These are phyloP conservation scores for Mechanitis mazaeus DNA, from an alignment of 2,888 invertebrate species.

Conservation along the genomic window DNA sequence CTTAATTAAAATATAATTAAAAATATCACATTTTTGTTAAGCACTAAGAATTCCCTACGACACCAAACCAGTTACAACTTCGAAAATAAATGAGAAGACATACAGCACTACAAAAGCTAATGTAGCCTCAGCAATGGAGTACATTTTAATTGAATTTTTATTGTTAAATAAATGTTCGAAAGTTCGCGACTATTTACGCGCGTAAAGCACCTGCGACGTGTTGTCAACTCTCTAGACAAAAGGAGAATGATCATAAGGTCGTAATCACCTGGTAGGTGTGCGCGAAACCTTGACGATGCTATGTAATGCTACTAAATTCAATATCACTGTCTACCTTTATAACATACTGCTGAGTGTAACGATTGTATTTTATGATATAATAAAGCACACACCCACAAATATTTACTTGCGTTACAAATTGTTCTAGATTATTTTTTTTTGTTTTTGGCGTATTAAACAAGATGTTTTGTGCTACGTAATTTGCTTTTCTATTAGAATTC, in stretches of 20 bases:
- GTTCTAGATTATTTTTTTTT: constrained; percentile 24
- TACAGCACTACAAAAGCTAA: constrained; percentile 66
- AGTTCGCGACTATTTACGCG: constrained; percentile 25
- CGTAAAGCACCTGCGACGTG: constrained; percentile 42
- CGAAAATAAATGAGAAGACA: constrained; percentile 67
- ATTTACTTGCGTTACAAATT: constrained; percentile 26
- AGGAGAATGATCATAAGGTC: constrained; percentile 48
- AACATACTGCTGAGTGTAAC: constrained; percentile 12
- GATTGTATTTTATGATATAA: constrained; percentile 19
- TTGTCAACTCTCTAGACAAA: constrained; percentile 49
- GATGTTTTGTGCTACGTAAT: too few species aligned
- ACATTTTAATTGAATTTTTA: constrained; percentile 51
- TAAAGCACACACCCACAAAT: constrained; percentile 33
- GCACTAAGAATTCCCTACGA: constrained; percentile 41
- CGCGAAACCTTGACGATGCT: constrained; percentile 52
- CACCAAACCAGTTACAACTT: constrained; percentile 67
- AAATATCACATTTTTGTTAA: constrained; percentile 63
- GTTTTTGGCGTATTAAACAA: too few species aligned
- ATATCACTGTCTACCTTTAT: constrained; percentile 24
- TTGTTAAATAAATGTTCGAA: constrained; percentile 22
- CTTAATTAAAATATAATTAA: constrained; percentile 37
- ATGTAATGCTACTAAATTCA: constrained; percentile 36
- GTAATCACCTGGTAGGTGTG: constrained; percentile 47
- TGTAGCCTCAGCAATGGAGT: constrained; percentile 70
- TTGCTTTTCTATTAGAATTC: too few species aligned